Base-by-base conservation (phyloP, 2,797 vertebrate species). In the Percopsis omiscomaycus region DNA sequence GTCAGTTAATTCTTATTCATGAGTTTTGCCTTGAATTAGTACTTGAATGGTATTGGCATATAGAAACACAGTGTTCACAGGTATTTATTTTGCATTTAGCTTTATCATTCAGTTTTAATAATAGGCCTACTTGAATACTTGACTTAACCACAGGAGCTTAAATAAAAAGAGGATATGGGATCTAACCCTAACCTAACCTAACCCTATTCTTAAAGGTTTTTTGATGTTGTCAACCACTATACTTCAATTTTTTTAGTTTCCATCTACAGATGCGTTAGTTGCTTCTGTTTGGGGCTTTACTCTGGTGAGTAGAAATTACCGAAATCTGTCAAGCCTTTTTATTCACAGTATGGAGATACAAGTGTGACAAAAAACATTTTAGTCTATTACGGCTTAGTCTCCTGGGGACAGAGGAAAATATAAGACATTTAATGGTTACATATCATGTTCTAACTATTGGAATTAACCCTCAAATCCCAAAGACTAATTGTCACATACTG, bases 401-500 rank as follows among this genome's bases (percentile, higher is more conserved):
- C 66, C 66, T 1, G 59, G 59, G 68, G 59, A 69, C 51, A 68
- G 70, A 80, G 71, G 68, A 67, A 65, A 82, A 55, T 54, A 15
- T 59, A 32, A 69, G 73, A 81, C 77, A 75, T 65, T 74, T 65
- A 63, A 57, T 57, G 82, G 56, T 75, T 60, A 80, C 66, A 59
- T 16, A 60, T 84, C 75, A 81, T 71, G 13, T 80, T 86, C 79
- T 74, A 83, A 80, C 79, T 82, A 88, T 9, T 82, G 83, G 75
- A 80, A 61, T 78, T 69, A 77, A 75, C 82, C 62, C 65, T 68
- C 55, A 77, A 83, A 83, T 78, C 65, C 75, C 84, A 73, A 65
- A 83, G 58, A 89, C 83, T 74, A 77, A 83, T 29, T 5, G 64
- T 81, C 71, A 69, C 77, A 68, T 71, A 82, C 37, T 8, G 37